Percentiles rank a stretch among this genome's conserved stretches.
Conservation (phyloP, 2,797 vertebrate species). For the Scolopax bukidnonensis region DNA sequence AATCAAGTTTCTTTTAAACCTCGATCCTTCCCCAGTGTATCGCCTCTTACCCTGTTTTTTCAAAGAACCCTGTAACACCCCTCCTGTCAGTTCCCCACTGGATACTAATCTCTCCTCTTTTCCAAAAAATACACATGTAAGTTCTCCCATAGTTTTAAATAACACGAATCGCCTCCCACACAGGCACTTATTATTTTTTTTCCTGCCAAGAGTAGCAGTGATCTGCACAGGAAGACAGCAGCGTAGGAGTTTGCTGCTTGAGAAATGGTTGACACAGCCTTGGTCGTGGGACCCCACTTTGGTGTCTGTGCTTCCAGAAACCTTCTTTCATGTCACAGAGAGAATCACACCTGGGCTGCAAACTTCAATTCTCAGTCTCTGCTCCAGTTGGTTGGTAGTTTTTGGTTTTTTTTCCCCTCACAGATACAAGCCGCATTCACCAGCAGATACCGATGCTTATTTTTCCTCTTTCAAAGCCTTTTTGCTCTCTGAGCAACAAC, state of each 20-base stretch:
- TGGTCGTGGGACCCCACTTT: neutral
- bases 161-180: neutral
- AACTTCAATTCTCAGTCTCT: neutral
- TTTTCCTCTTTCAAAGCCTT: slow-evolving; percentile 1
- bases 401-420: neutral
- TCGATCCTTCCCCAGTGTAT: neutral
- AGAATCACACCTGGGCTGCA: neutral
- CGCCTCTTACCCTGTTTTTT: neutral
- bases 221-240: slow-evolving; percentile 5
- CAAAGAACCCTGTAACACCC: neutral
- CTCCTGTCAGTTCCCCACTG: neutral
- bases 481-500: neutral
- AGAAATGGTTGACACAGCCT: neutral
- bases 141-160: slow-evolving; percentile 15
- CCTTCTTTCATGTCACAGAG: neutral
- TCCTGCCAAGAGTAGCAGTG: neutral
- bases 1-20: neutral
- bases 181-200: neutral
- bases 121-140: neutral
- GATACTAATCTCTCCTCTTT: neutral
- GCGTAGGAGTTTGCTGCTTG: slow-evolving; percentile 35
- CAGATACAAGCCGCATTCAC: neutral
- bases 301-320: neutral
- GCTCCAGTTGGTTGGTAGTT: neutral
- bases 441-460: neutral